Evolutionary conservation across 2,113 vertebrate genomes (phyloP), one percentile per base, ranked within the genome.

Genomic region (Ornithorhynchus anatinus): DNA sequence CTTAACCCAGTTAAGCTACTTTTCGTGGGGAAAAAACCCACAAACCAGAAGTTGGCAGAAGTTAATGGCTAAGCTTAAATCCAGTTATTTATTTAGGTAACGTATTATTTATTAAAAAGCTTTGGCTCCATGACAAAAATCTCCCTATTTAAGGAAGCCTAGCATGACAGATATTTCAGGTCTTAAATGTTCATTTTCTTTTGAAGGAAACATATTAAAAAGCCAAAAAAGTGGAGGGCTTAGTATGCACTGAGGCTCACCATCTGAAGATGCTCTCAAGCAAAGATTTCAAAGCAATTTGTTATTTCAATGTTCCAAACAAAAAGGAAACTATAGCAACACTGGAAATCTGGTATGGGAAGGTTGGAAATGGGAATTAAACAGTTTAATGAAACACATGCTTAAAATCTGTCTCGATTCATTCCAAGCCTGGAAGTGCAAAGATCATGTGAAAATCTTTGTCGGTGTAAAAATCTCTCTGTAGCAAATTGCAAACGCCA

Each of bases 1-100:
- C 42, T 51, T 77, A 77, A 87, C 51, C 48, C 37, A 58, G n/a
- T 77, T 69, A 72, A 85, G 36, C 68, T 60, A 62, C 44, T 56
- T 57, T 71, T 23, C 43, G 4, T 12, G 44, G 19, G 43, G 36
- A 59, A n/a, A 66, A 67, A 73, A 52, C 51, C 68, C 36, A 60
- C 57, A 53, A 64, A 56, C n/a, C 62, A 40, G 29, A 44, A 76
- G 29, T 42, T 39, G 45, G 56, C 57, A 66, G 37, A 25, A 60
- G 42, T 11, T 29, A 61, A 0, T 57, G 72, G 63, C 35, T 77
- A 80, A 45, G 60, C 66, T 36, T 7, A 5, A 39, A 52, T 20
- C 32, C 31, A 37, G 40, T 58, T 45, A 42, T 48, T 70, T 56
- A 58, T 59, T 56, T n/a, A n/a, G n/a, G n/a, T n/a, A n/a, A n/a